These are phyloP conservation scores for Ditylenchus dipsaci DNA, from an alignment of 1,140 invertebrate genomes.

Conservation along the genomic window DNA sequence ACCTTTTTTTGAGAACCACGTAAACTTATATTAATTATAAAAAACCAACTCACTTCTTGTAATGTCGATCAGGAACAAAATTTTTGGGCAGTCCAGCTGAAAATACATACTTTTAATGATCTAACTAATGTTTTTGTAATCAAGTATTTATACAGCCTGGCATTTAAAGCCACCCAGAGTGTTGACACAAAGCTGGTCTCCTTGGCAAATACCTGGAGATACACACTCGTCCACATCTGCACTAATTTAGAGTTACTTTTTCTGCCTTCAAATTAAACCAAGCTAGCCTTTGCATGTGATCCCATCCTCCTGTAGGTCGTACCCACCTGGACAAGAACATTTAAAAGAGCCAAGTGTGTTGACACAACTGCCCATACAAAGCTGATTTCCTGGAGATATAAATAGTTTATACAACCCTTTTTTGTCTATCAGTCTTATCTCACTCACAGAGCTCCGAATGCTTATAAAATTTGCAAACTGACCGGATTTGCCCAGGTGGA, in stretches of 20 bases:
- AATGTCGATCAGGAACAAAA: constrained; percentile 70
- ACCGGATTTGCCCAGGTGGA: constrained; percentile 37
- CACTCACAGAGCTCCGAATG: no score
- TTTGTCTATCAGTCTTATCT: no score
- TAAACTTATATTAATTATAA: no score
- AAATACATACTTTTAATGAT: not conserved
- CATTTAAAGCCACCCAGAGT: constrained; percentile 80
- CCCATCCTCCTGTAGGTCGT: constrained; percentile 43
- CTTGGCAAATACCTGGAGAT: constrained; percentile 41
- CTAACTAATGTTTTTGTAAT: constrained; percentile 46
- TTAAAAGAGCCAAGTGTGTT: constrained; percentile 50
- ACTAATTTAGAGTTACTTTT: constrained; percentile 16
- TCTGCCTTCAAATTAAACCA: not conserved
- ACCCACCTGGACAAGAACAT: constrained; percentile 54
- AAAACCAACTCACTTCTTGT: constrained; percentile 75
- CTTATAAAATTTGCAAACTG: constrained; percentile 1
- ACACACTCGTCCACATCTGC: constrained; percentile 60
- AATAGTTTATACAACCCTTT: no score
- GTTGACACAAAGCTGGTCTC: constrained; percentile 60
- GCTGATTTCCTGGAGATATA: constrained; percentile 25
- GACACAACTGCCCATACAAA: constrained; percentile 44
- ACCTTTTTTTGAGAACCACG: no score
- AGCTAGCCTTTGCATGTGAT: constrained; percentile 47
- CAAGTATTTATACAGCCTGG: constrained; percentile 61
- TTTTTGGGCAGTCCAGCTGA: constrained; percentile 69